Evolutionary conservation across 1,140 invertebrate genomes (phyloP).

Genomic region (Micrasema longulum): DNA sequence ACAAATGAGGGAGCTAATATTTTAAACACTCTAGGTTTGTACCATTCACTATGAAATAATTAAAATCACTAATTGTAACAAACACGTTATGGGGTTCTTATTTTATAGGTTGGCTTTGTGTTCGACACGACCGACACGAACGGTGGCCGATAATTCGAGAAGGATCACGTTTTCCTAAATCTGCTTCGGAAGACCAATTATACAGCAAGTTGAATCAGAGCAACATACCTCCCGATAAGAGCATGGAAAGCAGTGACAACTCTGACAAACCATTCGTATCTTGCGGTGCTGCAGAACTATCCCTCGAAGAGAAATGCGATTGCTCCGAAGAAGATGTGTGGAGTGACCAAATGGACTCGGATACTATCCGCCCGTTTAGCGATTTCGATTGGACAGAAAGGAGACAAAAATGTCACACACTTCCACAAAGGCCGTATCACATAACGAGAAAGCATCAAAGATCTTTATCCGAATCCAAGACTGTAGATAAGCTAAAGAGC

Average conservation of each 20-base stretch:
- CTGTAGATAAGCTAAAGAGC: constrained; percentile 63
- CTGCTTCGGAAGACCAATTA: constrained; percentile 49
- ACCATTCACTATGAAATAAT: not conserved
- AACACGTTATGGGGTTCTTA: constrained; percentile 32
- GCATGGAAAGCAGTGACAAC: constrained; percentile 62
- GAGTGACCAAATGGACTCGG: constrained; percentile 6
- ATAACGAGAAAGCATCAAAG: constrained; percentile 67
- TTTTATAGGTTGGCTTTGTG: constrained; percentile 81
- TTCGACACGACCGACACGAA: constrained; percentile 84
- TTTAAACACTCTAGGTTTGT: constrained; percentile 72
- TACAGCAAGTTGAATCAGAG: too few relatives aligned
- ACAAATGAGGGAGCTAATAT: constrained; percentile 84
- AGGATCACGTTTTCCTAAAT: constrained; percentile 69
- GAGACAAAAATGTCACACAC: constrained; percentile 67
- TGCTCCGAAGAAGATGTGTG: constrained; percentile 31
- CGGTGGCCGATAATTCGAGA: constrained; percentile 84
- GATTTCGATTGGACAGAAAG: constrained; percentile 58
- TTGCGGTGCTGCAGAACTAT: constrained; percentile 49
- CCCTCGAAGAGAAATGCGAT: constrained; percentile 49
- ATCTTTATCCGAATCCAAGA: constrained; percentile 75
- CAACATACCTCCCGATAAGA: constrained; percentile 59
- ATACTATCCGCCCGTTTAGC: constrained; percentile 34
- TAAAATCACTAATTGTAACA: constrained; percentile 16
- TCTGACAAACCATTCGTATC: constrained; percentile 58
- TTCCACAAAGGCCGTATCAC: constrained; percentile 66